Evolutionary conservation across 2,797 vertebrate species (phyloP).

Genomic region (Pantherophis vulpinus): DNA sequence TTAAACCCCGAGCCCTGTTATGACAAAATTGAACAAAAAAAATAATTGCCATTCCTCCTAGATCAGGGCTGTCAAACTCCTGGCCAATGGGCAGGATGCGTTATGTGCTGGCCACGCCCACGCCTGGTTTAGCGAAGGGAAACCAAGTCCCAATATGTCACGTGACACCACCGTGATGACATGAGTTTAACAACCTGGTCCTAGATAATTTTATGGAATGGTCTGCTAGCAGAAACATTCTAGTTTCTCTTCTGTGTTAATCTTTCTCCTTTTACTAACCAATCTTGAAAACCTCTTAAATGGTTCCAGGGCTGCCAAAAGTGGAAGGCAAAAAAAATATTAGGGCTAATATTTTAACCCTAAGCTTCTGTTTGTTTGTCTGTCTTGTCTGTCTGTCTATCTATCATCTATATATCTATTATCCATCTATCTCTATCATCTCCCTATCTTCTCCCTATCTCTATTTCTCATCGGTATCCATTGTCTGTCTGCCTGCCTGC

Average conservation of each 20-base stretch:
- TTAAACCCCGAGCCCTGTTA: neutral
- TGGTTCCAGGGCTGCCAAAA: neutral
- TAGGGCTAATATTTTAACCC: too few species aligned
- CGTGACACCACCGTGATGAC: accelerated
- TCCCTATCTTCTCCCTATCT: too few species aligned
- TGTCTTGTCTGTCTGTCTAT: too few species aligned
- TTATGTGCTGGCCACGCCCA: accelerated
- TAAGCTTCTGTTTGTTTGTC: neutral
- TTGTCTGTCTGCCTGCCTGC: too few species aligned
- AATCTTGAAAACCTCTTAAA: neutral
- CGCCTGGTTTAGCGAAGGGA: too few species aligned
- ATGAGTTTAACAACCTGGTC: neutral
- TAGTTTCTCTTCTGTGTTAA: neutral
- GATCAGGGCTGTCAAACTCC: neutral
- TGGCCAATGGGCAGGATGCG: too few species aligned
- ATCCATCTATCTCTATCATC: too few species aligned
- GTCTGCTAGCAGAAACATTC: neutral
- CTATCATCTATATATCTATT: too few species aligned
- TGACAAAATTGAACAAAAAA: neutral
- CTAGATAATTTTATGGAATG: neutral
- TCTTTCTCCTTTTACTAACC: neutral
- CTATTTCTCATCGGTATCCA: too few species aligned
- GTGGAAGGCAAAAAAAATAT: neutral
- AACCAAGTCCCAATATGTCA: too few species aligned
- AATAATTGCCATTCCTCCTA: neutral